Base-by-base conservation (phyloP, 2,888 invertebrate species). In the Boloria euphrosyne region DNA sequence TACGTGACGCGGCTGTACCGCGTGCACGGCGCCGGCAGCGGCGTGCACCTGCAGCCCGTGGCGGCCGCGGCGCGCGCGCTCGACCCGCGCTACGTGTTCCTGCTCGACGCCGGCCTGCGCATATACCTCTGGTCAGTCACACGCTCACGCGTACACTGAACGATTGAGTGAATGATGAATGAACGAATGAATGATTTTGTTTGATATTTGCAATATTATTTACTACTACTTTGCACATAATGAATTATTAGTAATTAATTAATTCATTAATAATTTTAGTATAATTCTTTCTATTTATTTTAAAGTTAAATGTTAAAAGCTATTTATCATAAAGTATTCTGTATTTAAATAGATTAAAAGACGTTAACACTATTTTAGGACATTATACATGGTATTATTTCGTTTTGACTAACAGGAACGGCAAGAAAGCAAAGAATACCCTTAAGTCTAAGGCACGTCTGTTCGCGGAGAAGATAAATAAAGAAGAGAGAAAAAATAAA, bases 391-490 rank as follows among this genome's bases (percentile, higher is more conserved):
- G 7, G 4, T 17, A 5, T 63, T 38, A 51, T 17, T 17, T 22
- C 13, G 7, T 17, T 17, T 59, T n/a, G 14, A 1, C 3, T 14
- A 14, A 58, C 16, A 93, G 93, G 93, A 88, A 88, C 78, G 98
- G 98, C 38, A 95, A 95, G 74, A 95, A 95, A 79, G 95, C 97
- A 0, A 97, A 97, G 82, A 98, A 97, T 78, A 98, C 97, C 0
- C 88, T 98, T 0, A 97, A 97, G 81, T 98, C 97, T 0, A 98
- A 97, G 82, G 95, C 96, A 0, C 93, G 98, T 62, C 91, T 99
- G 14, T 95, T 99, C 93, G 97, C 99, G 3, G 99, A 99, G 85
- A 99, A 99, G 87, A 97, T 99, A 66, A 99, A 99, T 86, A 99
- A 99, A 88, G 98, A 98, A 80, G 99, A 99, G 86, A 93, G 99